Evolutionary conservation across 2,888 invertebrate genomes (phyloP).

Genomic region (Disparrhopalites patrizii): DNA sequence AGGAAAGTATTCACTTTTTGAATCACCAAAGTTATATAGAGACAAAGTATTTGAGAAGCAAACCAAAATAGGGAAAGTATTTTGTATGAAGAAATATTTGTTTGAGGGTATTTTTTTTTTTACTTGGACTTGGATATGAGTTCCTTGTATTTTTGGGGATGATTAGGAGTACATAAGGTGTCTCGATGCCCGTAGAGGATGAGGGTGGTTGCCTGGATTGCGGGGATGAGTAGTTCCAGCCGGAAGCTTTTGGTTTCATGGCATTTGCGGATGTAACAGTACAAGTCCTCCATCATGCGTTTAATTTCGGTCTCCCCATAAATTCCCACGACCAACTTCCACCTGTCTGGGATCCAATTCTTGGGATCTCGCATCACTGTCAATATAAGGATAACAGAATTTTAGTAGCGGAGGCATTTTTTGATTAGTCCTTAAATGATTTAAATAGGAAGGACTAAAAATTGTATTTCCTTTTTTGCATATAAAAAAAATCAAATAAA

Average conservation of each 20-base stretch:
- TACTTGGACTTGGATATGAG: too few species aligned
- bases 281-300: neutral
- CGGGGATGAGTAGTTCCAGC: neutral
- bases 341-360: neutral
- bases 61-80: neutral
- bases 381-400: neutral
- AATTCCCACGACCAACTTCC: neutral
- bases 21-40: too few species aligned
- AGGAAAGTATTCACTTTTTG: neutral
- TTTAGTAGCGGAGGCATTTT: too few species aligned
- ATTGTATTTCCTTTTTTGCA: too few species aligned
- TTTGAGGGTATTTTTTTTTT: too few species aligned
- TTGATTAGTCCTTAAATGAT: too few species aligned
- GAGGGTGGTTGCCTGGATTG: neutral
- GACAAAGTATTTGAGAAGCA: neutral
- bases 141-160: constrained; percentile 7
- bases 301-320: neutral
- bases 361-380: neutral
- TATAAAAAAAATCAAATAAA: too few species aligned
- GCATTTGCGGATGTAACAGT: neutral
- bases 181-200: constrained; percentile 1
- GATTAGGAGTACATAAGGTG: neutral
- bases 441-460: too few species aligned
- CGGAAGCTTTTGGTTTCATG: neutral
- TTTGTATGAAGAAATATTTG: too few species aligned